Base-by-base conservation (phyloP, 37 sponge, comb jelly and placozoan species). In the Eunapius fragilis region DNA sequence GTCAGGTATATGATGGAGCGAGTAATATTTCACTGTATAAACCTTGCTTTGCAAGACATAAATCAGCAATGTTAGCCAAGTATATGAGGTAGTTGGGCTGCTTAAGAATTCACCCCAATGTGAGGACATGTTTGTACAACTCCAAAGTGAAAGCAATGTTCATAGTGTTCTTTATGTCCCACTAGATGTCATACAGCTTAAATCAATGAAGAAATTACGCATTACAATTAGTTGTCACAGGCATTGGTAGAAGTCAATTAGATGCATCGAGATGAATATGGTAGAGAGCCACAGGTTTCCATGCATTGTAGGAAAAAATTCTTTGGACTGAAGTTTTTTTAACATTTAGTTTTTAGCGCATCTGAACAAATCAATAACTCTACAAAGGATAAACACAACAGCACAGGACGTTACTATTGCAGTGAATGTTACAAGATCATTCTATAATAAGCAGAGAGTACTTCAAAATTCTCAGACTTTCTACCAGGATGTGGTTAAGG, bases 251-350 rank as follows among this genome's bases (percentile, higher is more conserved):
- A 85, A 82, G 67, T 89, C 3, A 48, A 80, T 49, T 48, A 72
- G 28, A 84, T 10, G 23, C 72, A 37, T 30, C 12, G 75, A 25
- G 84, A 68, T 83, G 80, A 80, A n/a, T 82, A 76, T 86, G 83
- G 70, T 22, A 68, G 26, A 85, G 74, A 31, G 81, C 89, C 48
- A 37, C 41, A 11, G 86, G 93, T 10, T 58, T 84, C 31, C 48
- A 84, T 3, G 36, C 76, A 7, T 24, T 68, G 26, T 76, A 89
- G 79, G 83, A 89, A 67, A 84, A 89, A 86, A 25, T 89, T 37
- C 76, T 95, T 87, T 89, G 92, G 96, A 0, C 79, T 95, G 24
- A 90, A 94, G 70, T 86, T 94, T 12, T 78, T 75, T 31, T 34
- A 76, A n/a, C n/a, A n/a, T 67, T 67, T 88, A 31, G 23, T 87